Evolutionary conservation across 2,888 invertebrate species (phyloP).

Genomic region (Cylloceria caligata): DNA sequence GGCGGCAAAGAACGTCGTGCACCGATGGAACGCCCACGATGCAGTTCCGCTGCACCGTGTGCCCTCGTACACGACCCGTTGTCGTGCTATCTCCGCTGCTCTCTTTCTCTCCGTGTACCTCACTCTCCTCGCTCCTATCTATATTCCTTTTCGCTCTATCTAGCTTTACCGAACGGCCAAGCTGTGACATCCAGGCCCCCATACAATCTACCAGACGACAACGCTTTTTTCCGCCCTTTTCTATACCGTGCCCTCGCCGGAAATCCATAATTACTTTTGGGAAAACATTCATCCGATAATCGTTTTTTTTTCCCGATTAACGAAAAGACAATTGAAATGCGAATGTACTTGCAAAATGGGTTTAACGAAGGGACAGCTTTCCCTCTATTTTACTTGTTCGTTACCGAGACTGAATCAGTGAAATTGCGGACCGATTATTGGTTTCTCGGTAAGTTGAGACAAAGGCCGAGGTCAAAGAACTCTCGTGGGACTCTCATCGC

Average conservation of each 20-base stretch:
- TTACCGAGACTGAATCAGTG: constrained; percentile 73
- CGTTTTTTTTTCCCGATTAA: constrained; percentile 6
- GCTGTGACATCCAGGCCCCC: constrained; percentile 39
- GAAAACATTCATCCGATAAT: constrained; percentile 41
- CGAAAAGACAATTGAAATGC: constrained; percentile 31
- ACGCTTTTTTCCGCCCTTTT: constrained; percentile 42
- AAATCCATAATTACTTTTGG: constrained; percentile 53
- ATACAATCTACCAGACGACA: constrained; percentile 54
- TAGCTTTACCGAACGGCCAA: constrained; percentile 65
- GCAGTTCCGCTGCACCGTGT: constrained; percentile 77
- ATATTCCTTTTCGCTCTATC: constrained; percentile 58
- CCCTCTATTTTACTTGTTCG: constrained; percentile 68
- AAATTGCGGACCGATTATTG: constrained; percentile 81
- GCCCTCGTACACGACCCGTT: constrained; percentile 71
- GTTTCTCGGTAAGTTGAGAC: constrained; percentile 76
- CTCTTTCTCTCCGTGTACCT: constrained; percentile 38
- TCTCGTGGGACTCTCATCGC: constrained; percentile 74
- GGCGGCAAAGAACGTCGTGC: constrained; percentile 82
- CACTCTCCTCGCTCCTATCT: constrained; percentile 67
- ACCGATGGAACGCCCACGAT: constrained; percentile 81
- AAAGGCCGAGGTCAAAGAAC: constrained; percentile 78
- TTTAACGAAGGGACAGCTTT: constrained; percentile 46
- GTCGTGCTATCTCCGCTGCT: constrained; percentile 65
- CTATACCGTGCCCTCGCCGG: constrained; percentile 54
- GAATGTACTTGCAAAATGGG: constrained; percentile 51